These are phyloP conservation scores for Drosophila busckii DNA, from an alignment of 1,140 invertebrate species.

Conservation along the genomic window DNA sequence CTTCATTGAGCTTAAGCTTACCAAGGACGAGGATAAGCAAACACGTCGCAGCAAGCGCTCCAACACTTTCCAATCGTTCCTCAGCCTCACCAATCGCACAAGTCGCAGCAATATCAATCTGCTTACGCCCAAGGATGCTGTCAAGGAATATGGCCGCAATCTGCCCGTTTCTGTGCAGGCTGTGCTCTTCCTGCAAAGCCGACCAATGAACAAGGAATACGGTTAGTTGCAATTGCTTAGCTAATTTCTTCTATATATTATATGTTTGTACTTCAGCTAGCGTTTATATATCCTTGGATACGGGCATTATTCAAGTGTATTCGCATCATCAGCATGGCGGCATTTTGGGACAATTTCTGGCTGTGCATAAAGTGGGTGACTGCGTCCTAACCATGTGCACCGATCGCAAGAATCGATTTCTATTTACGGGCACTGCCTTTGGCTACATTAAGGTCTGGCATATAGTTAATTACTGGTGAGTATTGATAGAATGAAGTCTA, in stretches of 20 bases:
- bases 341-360: slow-evolving; percentile 82
- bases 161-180: slow-evolving; percentile 80
- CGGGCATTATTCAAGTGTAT: slow-evolving; percentile 85
- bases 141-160: slow-evolving; percentile 18
- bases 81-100: not conserved
- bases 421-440: slow-evolving; percentile 84
- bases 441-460: slow-evolving; percentile 88
- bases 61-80: too few species aligned
- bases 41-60: slow-evolving; percentile 14
- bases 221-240: slow-evolving; percentile 51
- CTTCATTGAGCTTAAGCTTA: slow-evolving; percentile 52
- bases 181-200: slow-evolving; percentile 81
- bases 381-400: slow-evolving; percentile 84
- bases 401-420: slow-evolving; percentile 83
- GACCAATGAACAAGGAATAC: slow-evolving; percentile 79
- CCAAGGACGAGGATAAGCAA: slow-evolving; percentile 18
- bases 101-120: not conserved
- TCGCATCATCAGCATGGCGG: slow-evolving; percentile 85
- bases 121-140: slow-evolving; percentile 9
- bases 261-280: slow-evolving; percentile 75
- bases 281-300: slow-evolving; percentile 83
- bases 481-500: too few species aligned
- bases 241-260: not conserved
- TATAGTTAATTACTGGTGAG: slow-evolving; percentile 82
- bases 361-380: slow-evolving; percentile 83